Evolutionary conservation across 1,140 invertebrate species (phyloP), one percentile per base, ranked within the genome.

Genomic region (Bombus polaris): DNA sequence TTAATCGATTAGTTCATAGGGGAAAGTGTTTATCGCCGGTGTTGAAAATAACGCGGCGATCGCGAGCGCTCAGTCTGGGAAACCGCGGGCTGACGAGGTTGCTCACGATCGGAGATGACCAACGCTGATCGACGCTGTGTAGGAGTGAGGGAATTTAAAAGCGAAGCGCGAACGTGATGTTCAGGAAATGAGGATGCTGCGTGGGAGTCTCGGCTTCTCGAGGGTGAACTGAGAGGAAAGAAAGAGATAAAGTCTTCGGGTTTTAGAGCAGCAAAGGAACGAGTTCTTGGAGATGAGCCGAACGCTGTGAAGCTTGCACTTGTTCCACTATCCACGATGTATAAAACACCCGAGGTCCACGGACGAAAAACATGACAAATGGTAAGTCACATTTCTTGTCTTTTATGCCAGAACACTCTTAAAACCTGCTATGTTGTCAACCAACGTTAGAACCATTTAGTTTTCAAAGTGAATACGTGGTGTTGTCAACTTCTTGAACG

Each of bases 1-100:
- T 68, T 83, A 70, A 88, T 86, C 89, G 83, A 90, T 90, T 90
- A 90, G 82, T 88, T 90, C 82, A 86, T 47, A 73, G 72, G 70
- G 57, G 75, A 84, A 85, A 89, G 71, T 71, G 44, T 73, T 83
- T 88, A 70, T 83, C 81, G 79, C 66, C 85, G 65, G 39, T 42
- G 71, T n/a, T 68, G 39, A 79, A 84, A 84, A 53, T 75, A 66
- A 72, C 83, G 75, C 66, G 59, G 35, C 22, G n/a, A 62, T 81
- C 79, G 68, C 66, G 66, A 37, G 28, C 47, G 62, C 3, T 77
- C 47, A 8, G 74, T 57, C 53, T 80, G 83, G 53, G 53, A 79
- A 84, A 72, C 73, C 44, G 39, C 18, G 59, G 66, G 42, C 42
- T 76, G 53, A 42, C 70, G 81, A 75, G 42, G 42, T 39, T 73